A percentile compares a stretch with the other conserved stretches of the same genome.
Conservation (phyloP, 2,113 vertebrate genomes). For the Thamnaconus septentrionalis region DNA sequence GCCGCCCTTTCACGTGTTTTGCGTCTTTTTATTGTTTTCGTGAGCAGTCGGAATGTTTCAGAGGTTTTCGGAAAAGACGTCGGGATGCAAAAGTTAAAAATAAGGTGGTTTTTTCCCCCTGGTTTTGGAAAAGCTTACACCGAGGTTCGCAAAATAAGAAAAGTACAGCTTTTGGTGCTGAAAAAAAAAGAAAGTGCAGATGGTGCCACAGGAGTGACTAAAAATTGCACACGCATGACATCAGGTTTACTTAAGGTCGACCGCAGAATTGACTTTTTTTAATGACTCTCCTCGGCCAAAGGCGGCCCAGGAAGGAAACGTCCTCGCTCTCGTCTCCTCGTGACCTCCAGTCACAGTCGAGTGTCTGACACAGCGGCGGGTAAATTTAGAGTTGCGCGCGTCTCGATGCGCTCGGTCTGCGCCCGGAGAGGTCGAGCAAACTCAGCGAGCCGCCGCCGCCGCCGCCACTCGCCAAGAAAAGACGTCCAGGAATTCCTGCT, state of each 20-base stretch:
- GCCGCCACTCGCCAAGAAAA: constrained; percentile 38
- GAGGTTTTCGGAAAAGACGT: background rate
- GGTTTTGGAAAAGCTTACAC: background rate
- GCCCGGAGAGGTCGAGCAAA: background rate
- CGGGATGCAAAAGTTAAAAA: constrained; percentile 1
- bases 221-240: constrained; percentile 45
- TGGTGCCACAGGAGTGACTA: constrained; percentile 33
- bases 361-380: constrained; percentile 11
- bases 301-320: constrained; percentile 44
- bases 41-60: too few relatives aligned
- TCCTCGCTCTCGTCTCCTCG: constrained; percentile 25
- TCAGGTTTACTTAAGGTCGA: constrained; percentile 37
- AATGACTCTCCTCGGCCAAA: constrained; percentile 21
- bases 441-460: constrained; percentile 25
- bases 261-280: constrained; percentile 34
- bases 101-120: background rate
- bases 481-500: constrained; percentile 44
- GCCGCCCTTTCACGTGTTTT: too few relatives aligned
- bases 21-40: too few relatives aligned
- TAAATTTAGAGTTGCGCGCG: constrained; percentile 37
- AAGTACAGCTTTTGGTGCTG: constrained; percentile 9
- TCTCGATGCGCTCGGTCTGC: constrained; percentile 33
- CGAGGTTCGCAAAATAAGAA: background rate
- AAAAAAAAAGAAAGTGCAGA: constrained; percentile 24
- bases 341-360: constrained; percentile 22